Percentiles rank a stretch among this genome's conserved stretches.
phyloP scores from a whole-genome alignment of 2,888 invertebrate species.

The Mylabris sibirica region DNA sequence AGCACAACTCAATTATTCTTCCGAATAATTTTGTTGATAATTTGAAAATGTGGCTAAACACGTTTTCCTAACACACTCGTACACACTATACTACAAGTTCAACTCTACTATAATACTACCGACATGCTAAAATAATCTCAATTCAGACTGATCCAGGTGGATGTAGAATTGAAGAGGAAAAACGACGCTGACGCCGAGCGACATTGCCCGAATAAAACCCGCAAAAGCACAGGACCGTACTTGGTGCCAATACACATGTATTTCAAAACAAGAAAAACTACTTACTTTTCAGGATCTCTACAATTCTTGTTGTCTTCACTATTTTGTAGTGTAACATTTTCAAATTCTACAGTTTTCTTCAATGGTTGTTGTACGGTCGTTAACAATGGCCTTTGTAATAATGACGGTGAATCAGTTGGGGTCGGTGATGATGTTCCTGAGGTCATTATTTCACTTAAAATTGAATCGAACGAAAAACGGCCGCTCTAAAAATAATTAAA shows the following conservation, averaged over 20 bases:
- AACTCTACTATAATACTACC: background rate
- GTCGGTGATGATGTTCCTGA: constrained; percentile 54
- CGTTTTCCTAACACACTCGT: background rate
- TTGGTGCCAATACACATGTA: background rate
- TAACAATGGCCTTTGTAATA: constrained; percentile 52
- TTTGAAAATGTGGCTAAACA: background rate
- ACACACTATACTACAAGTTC: background rate
- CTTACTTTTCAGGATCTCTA: constrained; percentile 49
- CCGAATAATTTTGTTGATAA: background rate
- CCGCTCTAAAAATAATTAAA: background rate
- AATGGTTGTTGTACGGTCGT: constrained; percentile 33
- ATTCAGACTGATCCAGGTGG: constrained; percentile 14
- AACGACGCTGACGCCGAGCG: constrained; percentile 22
- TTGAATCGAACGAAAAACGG: background rate
- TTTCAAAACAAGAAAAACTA: background rate
- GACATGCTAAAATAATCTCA: constrained; percentile 10
- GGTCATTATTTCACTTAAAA: constrained; percentile 44
- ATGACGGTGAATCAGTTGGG: constrained; percentile 53
- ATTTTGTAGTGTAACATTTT: constrained; percentile 39
- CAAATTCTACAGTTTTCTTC: constrained; percentile 51
- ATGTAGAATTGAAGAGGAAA: constrained; percentile 17
- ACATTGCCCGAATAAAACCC: constrained; percentile 18
- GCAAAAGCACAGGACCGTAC: constrained; percentile 20
- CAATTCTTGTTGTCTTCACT: constrained; percentile 38
- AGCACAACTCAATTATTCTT: constrained; percentile 13